Percentiles rank a stretch among this genome's conserved stretches.
These are phyloP conservation scores for Kryptopterus vitreolus DNA, from an alignment of 2,797 vertebrate genomes.

Conservation along the genomic window DNA sequence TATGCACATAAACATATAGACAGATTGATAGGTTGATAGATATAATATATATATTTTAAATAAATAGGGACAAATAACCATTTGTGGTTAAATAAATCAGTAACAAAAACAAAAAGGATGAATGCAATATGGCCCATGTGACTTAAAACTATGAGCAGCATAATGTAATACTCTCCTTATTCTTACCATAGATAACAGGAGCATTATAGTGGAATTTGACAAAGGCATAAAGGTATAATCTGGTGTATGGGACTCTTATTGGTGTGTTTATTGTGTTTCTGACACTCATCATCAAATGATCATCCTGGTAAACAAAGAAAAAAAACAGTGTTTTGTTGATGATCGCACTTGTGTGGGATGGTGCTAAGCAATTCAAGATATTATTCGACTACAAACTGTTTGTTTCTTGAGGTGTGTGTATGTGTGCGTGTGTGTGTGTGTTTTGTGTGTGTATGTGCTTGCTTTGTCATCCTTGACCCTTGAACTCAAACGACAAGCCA, in stretches of 20 bases:
- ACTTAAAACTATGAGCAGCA: not conserved
- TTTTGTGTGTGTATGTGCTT: not conserved
- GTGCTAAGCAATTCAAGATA: not conserved
- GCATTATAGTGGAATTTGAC: not conserved
- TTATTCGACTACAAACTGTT: not conserved
- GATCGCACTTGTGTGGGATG: not conserved
- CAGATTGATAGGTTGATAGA: too few species aligned
- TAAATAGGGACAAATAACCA: not conserved
- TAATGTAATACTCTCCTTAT: not conserved
- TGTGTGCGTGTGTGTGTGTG: constrained; percentile 19
- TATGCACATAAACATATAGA: too few species aligned
- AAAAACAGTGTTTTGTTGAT: not conserved
- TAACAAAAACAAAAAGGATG: not conserved
- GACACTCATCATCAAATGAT: not conserved
- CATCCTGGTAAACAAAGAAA: not conserved
- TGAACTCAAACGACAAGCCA: constrained; percentile 13
- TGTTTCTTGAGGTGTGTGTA: not conserved
- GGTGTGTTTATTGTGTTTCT: not conserved
- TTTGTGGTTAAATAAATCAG: not conserved
- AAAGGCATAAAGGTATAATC: not conserved
- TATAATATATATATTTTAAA: not conserved
- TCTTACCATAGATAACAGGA: not conserved
- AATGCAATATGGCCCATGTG: not conserved
- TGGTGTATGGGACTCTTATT: too few species aligned
- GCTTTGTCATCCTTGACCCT: not conserved